Conservation (phyloP, 2,797 vertebrate species). For the Cheirogaleus major region DNA sequence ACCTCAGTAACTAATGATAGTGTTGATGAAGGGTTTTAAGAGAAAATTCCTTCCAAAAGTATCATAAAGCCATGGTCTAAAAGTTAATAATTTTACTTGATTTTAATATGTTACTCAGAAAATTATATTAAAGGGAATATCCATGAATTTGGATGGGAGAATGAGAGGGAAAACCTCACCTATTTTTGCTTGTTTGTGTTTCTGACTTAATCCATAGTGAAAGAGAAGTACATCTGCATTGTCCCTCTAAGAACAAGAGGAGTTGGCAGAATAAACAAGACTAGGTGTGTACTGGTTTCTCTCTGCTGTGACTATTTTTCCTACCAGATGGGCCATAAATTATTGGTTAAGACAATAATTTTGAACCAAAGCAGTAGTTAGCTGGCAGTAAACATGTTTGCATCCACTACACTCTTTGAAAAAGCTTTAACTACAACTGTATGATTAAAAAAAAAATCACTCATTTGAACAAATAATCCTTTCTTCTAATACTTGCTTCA, state of each 20-base stretch:
- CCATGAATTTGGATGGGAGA: not conserved
- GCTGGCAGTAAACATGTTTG: not conserved
- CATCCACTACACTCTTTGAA: not conserved
- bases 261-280: constrained; percentile 48
- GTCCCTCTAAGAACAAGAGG: constrained; percentile 29
- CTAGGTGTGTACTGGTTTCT: constrained; percentile 43
- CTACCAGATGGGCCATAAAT: constrained; percentile 17
- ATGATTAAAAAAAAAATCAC: constrained; percentile 11
- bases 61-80: not conserved
- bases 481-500: constrained; percentile 21
- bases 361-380: constrained; percentile 21
- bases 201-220: not conserved
- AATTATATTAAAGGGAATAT: not conserved
- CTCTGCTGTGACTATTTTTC: not conserved
- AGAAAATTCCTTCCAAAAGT: constrained; percentile 34
- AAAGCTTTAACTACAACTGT: constrained; percentile 33
- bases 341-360: constrained; percentile 6
- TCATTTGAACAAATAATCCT: constrained; percentile 5
- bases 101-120: constrained; percentile 28
- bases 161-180: not conserved
- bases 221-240: not conserved
- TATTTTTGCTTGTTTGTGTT: not conserved
- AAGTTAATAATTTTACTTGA: constrained; percentile 11
- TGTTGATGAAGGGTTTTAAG: not conserved
- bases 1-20: not conserved